Percentiles rank a stretch among this genome's conserved stretches.
phyloP scores from a whole-genome alignment of 2,113 vertebrate species.

The Antechinus flavipes region DNA sequence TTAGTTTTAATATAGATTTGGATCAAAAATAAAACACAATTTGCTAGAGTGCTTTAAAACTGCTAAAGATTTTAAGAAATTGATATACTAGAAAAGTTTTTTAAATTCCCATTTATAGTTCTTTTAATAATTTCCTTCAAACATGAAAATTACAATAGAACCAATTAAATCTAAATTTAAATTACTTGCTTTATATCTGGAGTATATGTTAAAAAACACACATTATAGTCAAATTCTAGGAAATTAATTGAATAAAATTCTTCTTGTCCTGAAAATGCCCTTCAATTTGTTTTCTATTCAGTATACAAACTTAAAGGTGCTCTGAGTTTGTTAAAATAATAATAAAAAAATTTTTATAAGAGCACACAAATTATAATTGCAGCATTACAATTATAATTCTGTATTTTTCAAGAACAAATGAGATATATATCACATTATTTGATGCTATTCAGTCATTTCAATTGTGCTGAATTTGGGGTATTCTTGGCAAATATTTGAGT shows the following conservation, averaged over 20 bases:
- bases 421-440: background rate
- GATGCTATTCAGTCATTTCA: background rate
- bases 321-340: background rate
- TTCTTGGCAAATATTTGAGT: background rate
- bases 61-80: slow-evolving; percentile 45
- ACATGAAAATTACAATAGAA: slow-evolving; percentile 36
- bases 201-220: slow-evolving; percentile 29
- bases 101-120: slow-evolving; percentile 20
- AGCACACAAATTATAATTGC: slow-evolving; percentile 1
- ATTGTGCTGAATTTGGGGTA: background rate
- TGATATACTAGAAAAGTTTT: slow-evolving; percentile 33
- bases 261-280: slow-evolving; percentile 17
- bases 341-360: background rate
- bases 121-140: background rate
- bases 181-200: slow-evolving; percentile 40
- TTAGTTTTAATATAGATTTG: slow-evolving; percentile 73
- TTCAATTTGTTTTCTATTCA: slow-evolving; percentile 15
- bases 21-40: slow-evolving; percentile 63
- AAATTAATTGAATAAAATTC: slow-evolving; percentile 21
- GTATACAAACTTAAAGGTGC: background rate
- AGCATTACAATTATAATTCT: background rate
- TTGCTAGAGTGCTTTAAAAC: slow-evolving; percentile 53
- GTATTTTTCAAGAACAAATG: slow-evolving; percentile 32
- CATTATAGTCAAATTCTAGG: background rate
- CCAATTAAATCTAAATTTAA: slow-evolving; percentile 10